A percentile compares a stretch with the other conserved stretches of the same genome.
phyloP scores from a whole-genome alignment of 2,888 invertebrate species.

The Allacma fusca region DNA sequence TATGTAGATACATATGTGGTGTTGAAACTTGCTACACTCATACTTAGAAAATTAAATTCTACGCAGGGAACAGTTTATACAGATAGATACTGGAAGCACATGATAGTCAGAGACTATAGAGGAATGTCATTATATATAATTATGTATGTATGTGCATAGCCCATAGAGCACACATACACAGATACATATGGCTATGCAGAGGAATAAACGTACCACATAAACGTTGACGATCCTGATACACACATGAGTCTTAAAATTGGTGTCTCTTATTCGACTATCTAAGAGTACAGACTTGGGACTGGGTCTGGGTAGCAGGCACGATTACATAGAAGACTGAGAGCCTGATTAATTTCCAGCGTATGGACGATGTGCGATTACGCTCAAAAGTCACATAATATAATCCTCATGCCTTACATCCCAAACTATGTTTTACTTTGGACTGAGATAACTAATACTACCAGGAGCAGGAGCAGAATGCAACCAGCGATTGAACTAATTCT shows the following conservation, averaged over 20 bases:
- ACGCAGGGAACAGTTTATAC: too few relatives aligned
- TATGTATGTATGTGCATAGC: too few relatives aligned
- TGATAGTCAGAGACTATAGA: too few relatives aligned
- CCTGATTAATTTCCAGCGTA: conserved; percentile 44
- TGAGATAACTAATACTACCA: conserved; percentile 3
- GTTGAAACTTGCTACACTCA: too few relatives aligned
- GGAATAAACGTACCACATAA: too few relatives aligned
- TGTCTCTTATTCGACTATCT: conserved; percentile 20
- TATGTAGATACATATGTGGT: too few relatives aligned
- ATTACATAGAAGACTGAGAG: conserved; percentile 36
- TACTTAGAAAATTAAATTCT: too few relatives aligned
- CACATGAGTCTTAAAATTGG: conserved; percentile 20
- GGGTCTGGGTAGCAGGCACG: background rate
- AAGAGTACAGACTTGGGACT: conserved; percentile 7
- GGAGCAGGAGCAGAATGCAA: background rate
- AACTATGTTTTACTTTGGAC: background rate
- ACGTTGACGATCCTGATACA: background rate
- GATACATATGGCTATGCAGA: too few relatives aligned
- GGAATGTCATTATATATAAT: too few relatives aligned
- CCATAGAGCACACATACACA: too few relatives aligned
- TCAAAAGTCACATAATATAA: conserved; percentile 35
- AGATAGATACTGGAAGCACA: too few relatives aligned
- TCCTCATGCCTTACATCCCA: conserved; percentile 14
- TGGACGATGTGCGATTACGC: conserved; percentile 41
- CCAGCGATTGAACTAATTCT: too few relatives aligned